phyloP scores from a whole-genome alignment of 2,113 vertebrate species.

The Euleptes europaea region DNA sequence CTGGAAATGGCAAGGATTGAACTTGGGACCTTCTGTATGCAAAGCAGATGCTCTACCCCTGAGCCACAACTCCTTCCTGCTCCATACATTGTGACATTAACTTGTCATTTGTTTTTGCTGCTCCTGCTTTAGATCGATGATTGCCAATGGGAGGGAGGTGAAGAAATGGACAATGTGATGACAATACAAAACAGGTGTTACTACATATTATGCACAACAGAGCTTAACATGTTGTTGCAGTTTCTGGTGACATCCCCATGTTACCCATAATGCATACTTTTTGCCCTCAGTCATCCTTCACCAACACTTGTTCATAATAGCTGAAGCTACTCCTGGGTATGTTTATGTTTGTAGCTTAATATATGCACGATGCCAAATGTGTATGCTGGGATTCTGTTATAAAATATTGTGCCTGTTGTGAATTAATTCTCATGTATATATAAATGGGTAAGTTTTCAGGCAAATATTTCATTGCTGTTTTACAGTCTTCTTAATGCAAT shows the following conservation, averaged over 20 bases:
- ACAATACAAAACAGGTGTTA: too few species aligned
- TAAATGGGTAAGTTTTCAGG: not conserved
- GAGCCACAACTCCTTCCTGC: too few species aligned
- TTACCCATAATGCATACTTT: not conserved
- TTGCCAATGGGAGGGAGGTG: not conserved
- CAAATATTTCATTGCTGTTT: slow-evolving; percentile 52
- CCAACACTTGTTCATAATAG: not conserved
- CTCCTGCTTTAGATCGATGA: not conserved
- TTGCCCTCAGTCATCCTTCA: not conserved
- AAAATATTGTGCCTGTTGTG: slow-evolving; percentile 16
- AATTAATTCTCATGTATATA: slow-evolving; percentile 47
- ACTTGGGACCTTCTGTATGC: too few species aligned
- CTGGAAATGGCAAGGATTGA: too few species aligned
- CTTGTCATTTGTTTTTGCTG: not conserved
- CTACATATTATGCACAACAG: too few species aligned
- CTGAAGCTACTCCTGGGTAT: not conserved
- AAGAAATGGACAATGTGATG: too few species aligned
- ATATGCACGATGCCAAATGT: slow-evolving; percentile 6
- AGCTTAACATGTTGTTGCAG: not conserved
- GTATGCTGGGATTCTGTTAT: slow-evolving; percentile 32
- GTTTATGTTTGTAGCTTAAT: not conserved
- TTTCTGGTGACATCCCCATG: not conserved
- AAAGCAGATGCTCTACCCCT: too few species aligned
- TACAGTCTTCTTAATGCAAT: slow-evolving; percentile 32
- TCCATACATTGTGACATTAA: too few species aligned